A percentile compares a stretch with the other conserved stretches of the same genome.
Conservation (phyloP, 2,888 invertebrate genomes). For the Eugnorisma glareosa region DNA sequence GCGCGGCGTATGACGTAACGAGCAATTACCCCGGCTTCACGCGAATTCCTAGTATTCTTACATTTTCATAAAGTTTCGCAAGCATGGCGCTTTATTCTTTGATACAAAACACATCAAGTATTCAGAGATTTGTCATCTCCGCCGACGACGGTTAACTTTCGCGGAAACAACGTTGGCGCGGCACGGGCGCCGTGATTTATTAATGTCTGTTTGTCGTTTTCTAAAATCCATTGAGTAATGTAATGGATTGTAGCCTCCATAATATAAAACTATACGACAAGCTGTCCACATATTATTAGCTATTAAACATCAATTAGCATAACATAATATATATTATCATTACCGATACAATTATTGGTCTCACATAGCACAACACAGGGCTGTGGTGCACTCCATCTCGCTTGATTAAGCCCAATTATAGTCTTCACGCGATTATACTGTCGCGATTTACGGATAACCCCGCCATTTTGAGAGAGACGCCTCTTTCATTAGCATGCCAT, state of each 20-base stretch:
- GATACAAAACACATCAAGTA: constrained; percentile 56
- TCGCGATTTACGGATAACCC: constrained; percentile 84
- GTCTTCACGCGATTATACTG: constrained; percentile 85
- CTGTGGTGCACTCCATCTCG: constrained; percentile 79
- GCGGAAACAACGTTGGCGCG: constrained; percentile 36
- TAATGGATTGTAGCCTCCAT: not conserved
- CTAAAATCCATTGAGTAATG: constrained; percentile 33
- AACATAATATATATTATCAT: constrained; percentile 74
- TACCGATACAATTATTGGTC: constrained; percentile 75
- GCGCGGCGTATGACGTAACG: constrained; percentile 81
- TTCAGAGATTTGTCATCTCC: constrained; percentile 61
- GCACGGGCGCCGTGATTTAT: constrained; percentile 46
- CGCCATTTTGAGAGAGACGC: constrained; percentile 82
- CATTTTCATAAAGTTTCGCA: constrained; percentile 71
- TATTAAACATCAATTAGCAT: constrained; percentile 54
- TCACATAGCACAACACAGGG: constrained; percentile 69
- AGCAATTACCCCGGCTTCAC: constrained; percentile 79
- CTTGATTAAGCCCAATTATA: constrained; percentile 87
- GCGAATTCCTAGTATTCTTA: constrained; percentile 70
- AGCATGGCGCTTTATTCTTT: constrained; percentile 58
- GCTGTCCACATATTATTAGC: constrained; percentile 3
- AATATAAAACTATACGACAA: constrained; percentile 16
- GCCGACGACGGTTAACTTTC: constrained; percentile 48
- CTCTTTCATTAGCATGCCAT: constrained; percentile 82
- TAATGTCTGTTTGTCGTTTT: constrained; percentile 51